Conservation (phyloP, 2,888 invertebrate genomes). For the Cryptus armator region DNA sequence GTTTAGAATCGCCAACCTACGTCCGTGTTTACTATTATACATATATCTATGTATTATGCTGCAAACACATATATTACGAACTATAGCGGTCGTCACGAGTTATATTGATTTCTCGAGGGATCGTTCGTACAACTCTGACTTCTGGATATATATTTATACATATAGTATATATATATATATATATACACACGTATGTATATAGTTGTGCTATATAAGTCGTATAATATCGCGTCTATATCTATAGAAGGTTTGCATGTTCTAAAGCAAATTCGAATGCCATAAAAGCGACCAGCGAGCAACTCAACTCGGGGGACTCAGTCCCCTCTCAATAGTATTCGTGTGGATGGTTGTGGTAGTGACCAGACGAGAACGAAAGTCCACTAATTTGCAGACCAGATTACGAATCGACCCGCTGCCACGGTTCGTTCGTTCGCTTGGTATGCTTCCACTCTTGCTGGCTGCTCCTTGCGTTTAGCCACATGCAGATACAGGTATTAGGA, state of each 20-base stretch:
- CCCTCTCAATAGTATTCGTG: constrained; percentile 29
- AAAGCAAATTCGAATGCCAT: constrained; percentile 64
- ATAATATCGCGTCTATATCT: constrained; percentile 14
- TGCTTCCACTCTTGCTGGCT: constrained; percentile 22
- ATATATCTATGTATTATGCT: neutral
- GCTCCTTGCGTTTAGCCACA: constrained; percentile 14
- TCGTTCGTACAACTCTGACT: constrained; percentile 39
- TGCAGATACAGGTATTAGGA: constrained; percentile 26
- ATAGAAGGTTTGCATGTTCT: constrained; percentile 61
- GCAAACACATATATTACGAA: constrained; percentile 3
- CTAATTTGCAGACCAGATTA: constrained; percentile 58
- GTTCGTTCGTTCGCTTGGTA: constrained; percentile 35
- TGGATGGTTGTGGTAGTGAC: constrained; percentile 11
- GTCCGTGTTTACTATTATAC: neutral
- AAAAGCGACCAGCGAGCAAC: constrained; percentile 55
- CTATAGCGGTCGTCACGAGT: constrained; percentile 35
- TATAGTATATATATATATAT: neutral
- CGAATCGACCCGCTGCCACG: constrained; percentile 52
- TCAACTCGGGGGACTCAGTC: constrained; percentile 27
- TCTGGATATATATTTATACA: neutral
- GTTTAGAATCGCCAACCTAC: neutral
- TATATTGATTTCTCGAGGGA: constrained; percentile 63
- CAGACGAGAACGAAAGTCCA: constrained; percentile 58
- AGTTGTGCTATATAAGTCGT: constrained; percentile 1
- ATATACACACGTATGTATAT: neutral